Base-by-base conservation (phyloP, 2,797 vertebrate genomes). In the Coregonus ussuriensis region DNA sequence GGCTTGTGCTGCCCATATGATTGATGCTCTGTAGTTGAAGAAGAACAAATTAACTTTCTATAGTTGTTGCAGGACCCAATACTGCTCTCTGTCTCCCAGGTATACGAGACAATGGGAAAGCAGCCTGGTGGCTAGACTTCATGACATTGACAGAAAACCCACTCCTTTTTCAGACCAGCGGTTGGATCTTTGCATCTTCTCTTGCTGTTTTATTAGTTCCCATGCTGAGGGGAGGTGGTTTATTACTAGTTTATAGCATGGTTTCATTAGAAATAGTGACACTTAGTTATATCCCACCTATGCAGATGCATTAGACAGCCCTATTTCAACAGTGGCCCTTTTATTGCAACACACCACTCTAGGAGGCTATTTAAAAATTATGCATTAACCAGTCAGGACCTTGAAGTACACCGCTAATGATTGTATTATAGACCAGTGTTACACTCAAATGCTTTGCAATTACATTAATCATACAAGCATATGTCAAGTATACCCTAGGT, bases 41-140 rank as follows among this genome's bases (percentile, higher is more conserved):
- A 77, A 74, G 83, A 87, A 87, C 79, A 87, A 88, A 89, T 88
- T 9, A 77, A 85, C 85, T 84, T 88, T 84, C 83, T 88, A 79
- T 90, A 84, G 86, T 88, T 87, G 75, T 82, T 74, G 79, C 79
- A 74, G 80, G 81, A 82, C 81, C 82, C 52, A 80, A 78, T 81
- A 37, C 75, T 41, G 75, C 70, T 68, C 41, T 80, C 29, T 14
- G 81, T 78, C 73, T 74, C 70, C 21, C 3, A 53, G 73, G 78
- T 37, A 47, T 47, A 29, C 41, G 76, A 56, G 66, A 37, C 52
- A 67, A 52, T 31, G 13, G 54, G 35, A 79, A 9, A 37, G 77
- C 75, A 56, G 75, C 62, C 66, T 16, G 4, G 62, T 59, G 56
- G 56, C 56, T 18, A 21, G n/a, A 54, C 53, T 54, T 71, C 51